Evolutionary conservation across 2,113 vertebrate genomes (phyloP).

Genomic region (Clarias macrocephalus): DNA sequence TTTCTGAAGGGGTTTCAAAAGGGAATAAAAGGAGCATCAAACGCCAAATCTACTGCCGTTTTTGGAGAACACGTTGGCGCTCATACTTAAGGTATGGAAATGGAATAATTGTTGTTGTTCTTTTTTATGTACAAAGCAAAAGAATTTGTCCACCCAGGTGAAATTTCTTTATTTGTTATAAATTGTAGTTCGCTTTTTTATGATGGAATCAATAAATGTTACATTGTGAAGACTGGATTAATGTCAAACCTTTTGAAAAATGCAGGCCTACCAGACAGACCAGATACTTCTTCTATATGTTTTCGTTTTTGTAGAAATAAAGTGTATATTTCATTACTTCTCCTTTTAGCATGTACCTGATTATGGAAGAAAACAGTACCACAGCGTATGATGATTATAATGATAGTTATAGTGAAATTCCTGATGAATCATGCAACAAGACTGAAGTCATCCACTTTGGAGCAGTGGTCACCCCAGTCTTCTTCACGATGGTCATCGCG

Average conservation of each 20-base stretch:
- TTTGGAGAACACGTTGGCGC: too few species aligned
- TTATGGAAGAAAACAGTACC: accelerated
- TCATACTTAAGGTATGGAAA: slow-evolving; percentile 6
- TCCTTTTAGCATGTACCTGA: background rate
- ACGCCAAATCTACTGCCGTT: too few species aligned
- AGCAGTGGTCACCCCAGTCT: slow-evolving; percentile 61
- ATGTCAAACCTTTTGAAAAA: background rate
- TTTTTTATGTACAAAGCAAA: background rate
- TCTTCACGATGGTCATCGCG: slow-evolving; percentile 76
- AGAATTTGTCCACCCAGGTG: background rate
- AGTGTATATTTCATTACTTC: background rate
- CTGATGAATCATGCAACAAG: slow-evolving; percentile 65
- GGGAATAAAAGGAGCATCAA: too few species aligned
- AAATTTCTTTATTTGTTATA: background rate
- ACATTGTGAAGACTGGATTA: background rate
- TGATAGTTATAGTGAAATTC: background rate
- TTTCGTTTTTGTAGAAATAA: background rate
- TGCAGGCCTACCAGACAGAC: background rate
- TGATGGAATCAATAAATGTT: background rate
- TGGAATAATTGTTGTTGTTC: background rate
- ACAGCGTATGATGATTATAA: accelerated
- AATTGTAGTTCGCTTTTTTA: background rate
- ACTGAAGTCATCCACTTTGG: slow-evolving; percentile 49
- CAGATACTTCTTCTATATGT: too few species aligned
- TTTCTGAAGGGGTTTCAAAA: too few species aligned